Percentiles rank a stretch among this genome's conserved stretches.
These are phyloP conservation scores for Notodonta ziczac DNA, from an alignment of 2,888 invertebrate genomes.

Conservation along the genomic window DNA sequence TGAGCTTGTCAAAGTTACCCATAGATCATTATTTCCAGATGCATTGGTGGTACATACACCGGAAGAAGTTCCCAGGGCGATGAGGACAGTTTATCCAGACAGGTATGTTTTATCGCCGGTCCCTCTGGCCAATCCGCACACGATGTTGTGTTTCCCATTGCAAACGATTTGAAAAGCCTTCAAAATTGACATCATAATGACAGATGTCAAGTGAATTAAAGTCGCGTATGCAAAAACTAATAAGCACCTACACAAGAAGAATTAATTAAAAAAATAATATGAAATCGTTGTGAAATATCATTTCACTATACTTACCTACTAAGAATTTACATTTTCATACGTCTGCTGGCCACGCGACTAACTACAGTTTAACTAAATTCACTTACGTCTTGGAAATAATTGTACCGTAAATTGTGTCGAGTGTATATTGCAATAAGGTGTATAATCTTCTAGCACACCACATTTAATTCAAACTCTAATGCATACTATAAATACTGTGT, in stretches of 20 bases:
- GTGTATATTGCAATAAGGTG: no score
- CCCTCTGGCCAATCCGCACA: background rate
- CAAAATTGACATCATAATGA: background rate
- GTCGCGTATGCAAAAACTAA: background rate
- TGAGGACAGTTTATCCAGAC: conserved; percentile 85
- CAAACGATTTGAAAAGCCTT: background rate
- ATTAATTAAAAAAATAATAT: background rate
- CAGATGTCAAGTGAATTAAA: conserved; percentile 3
- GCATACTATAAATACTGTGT: no score
- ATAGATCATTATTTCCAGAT: conserved; percentile 56
- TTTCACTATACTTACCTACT: no score
- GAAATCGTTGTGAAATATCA: no score
- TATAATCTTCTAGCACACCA: no score
- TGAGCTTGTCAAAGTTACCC: background rate
- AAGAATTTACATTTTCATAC: no score
- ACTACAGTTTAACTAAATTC: no score
- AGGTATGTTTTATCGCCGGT: conserved; percentile 54
- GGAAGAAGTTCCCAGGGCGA: conserved; percentile 81
- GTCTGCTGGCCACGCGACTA: conserved; percentile 20
- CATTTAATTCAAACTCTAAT: no score
- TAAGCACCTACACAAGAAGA: background rate
- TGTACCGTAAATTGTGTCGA: no score
- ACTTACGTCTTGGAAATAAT: no score
- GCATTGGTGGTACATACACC: conserved; percentile 86
- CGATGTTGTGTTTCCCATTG: background rate